phyloP scores from a whole-genome alignment of 2,797 vertebrate genomes.

The Pseudochirops cupreus region DNA sequence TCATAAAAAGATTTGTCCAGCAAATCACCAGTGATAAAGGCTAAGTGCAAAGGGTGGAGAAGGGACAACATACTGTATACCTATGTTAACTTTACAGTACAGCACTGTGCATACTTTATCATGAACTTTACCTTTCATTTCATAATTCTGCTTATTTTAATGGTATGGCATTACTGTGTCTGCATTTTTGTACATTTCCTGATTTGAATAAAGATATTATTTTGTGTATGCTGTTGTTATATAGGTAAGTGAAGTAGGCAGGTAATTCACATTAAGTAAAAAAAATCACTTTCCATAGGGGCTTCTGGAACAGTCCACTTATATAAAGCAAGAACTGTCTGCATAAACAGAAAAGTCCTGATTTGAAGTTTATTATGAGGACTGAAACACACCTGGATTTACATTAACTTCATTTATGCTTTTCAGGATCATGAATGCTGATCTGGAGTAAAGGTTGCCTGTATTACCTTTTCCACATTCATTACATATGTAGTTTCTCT shows the following conservation, averaged over 20 bases:
- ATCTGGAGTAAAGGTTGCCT: background rate
- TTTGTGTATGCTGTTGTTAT: background rate
- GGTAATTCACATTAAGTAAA: background rate
- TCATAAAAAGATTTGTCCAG: background rate
- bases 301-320: background rate
- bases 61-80: background rate
- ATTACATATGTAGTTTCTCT: constrained; percentile 47
- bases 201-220: background rate
- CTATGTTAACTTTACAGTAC: background rate
- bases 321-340: background rate
- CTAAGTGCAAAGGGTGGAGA: background rate
- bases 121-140: background rate
- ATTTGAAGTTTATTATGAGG: background rate
- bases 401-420: background rate
- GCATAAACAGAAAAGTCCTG: background rate
- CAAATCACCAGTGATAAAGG: background rate
- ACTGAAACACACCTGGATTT: background rate
- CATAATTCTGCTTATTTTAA: background rate
- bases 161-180: no score
- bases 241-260: background rate
- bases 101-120: background rate
- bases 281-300: background rate
- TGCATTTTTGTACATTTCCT: background rate
- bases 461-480: background rate
- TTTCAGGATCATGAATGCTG: background rate